Base-by-base conservation (phyloP, 2,888 invertebrate genomes). In the Aelia acuminata region DNA sequence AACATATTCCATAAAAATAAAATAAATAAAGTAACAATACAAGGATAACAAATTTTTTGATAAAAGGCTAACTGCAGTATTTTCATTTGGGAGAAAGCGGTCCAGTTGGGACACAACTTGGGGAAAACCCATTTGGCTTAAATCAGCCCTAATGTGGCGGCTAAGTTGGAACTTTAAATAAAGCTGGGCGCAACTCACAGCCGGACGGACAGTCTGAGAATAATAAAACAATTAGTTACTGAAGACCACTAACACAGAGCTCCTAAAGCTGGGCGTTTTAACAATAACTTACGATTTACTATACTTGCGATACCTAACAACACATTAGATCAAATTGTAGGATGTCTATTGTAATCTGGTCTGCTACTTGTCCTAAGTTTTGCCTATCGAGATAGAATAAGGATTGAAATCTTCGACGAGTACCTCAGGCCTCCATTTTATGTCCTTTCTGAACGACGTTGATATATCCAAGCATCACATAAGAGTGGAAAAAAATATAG, bases 41-140 rank as follows among this genome's bases (percentile, higher is more conserved):
- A 26, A 26, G 20, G 20, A 20, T 57, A 5, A 3, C 35, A 31
- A 70, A 35, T 5, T 35, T 35, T 70, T 70, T 70, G 13, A 35
- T 18, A 18, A 70, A 70, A 70, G 18, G 22, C 20, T 2, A 8
- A 63, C 31, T 35, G 2, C 57, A 35, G 63, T 70, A 70, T 70
- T 70, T 70, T 70, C 31, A 70, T 70, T 70, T 35, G 63, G 15
- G 63, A 35, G 35, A 70, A 31, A 70, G 63, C 31, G 63, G 63
- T 70, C 63, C 18, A 22, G 63, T 31, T 70, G 35, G 63, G 18
- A 3, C 63, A 18, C 4, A 70, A 70, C 63, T 35, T 20, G 18
- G 7, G n/a, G 63, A 20, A 70, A 70, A 70, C 63, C 63, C 35
- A 70, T 70, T 70, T 70, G 63, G 63, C 63, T 70, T 70, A 70